These are phyloP conservation scores for Aleiodes sp. DNA, from an alignment of 1,140 invertebrate genomes.

Conservation along the genomic window DNA sequence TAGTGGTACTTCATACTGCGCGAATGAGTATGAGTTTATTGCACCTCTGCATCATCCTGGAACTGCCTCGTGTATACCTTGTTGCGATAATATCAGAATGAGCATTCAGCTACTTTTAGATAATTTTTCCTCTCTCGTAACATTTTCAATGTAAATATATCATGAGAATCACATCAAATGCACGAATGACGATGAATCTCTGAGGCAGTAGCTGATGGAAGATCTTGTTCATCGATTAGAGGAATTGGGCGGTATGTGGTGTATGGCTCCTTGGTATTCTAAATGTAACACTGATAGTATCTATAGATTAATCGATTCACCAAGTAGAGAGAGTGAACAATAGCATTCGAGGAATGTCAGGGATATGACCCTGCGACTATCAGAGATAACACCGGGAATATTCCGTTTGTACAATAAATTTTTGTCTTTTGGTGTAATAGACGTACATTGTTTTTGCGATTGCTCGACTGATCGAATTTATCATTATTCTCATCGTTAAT, in stretches of 20 bases:
- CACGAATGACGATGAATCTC: not conserved
- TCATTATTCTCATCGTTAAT: too few species aligned
- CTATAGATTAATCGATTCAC: conserved; percentile 15
- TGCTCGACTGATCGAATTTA: too few species aligned
- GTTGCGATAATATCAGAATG: not conserved
- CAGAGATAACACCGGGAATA: not conserved
- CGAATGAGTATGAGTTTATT: not conserved
- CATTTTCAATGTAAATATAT: not conserved
- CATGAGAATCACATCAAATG: not conserved
- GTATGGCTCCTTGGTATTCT: too few species aligned
- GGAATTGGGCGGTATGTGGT: conserved; percentile 10
- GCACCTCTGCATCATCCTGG: too few species aligned
- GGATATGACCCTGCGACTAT: not conserved
- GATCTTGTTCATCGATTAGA: conserved; percentile 27
- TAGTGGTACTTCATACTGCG: not conserved
- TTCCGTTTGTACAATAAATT: not conserved
- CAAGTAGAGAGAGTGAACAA: not conserved
- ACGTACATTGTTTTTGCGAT: too few species aligned
- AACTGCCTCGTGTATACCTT: not conserved
- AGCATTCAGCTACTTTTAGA: too few species aligned
- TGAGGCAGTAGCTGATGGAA: not conserved
- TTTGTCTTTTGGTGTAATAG: too few species aligned
- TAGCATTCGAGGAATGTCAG: conserved; percentile 10
- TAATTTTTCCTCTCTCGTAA: not conserved
- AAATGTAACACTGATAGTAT: conserved; percentile 11